Evolutionary conservation across 2,113 vertebrate species (phyloP).

Genomic region (Sinocyclocheilus rhinocerous): DNA sequence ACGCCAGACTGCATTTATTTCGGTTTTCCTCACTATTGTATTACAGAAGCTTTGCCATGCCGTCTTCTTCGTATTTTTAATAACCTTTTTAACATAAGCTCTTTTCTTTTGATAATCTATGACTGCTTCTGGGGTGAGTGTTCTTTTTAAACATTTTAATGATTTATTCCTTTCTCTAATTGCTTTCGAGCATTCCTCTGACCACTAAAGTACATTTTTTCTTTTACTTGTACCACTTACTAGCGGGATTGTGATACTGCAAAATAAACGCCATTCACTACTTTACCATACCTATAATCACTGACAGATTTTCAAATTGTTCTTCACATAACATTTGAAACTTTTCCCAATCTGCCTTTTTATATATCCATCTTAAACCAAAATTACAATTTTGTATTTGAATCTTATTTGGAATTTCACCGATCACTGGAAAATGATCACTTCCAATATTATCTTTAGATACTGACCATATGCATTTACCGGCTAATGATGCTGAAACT

Average conservation of each 20-base stretch:
- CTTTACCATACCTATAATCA: not conserved
- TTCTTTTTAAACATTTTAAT: not conserved
- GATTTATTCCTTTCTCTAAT: not conserved
- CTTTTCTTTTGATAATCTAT: not conserved
- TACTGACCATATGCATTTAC: not conserved
- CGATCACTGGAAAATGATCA: not conserved
- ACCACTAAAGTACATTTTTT: not conserved
- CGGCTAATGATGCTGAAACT: not conserved
- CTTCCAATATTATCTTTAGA: not conserved
- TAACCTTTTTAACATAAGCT: not conserved
- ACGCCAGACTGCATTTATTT: constrained; percentile 3
- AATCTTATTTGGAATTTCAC: too few species aligned
- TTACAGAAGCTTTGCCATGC: not conserved
- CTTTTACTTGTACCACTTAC: not conserved
- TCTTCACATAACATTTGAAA: not conserved
- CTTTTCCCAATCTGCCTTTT: not conserved
- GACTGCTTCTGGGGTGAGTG: constrained; percentile 11
- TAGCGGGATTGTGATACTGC: not conserved
- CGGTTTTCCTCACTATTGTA: not conserved
- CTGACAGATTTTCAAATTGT: not conserved
- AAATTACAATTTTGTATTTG: not conserved
- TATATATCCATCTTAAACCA: not conserved
- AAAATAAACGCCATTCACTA: not conserved
- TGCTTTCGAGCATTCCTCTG: not conserved
- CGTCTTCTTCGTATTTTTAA: not conserved